Evolutionary conservation across 2,797 vertebrate species (phyloP).

Genomic region (Bryconaethiops microstoma): DNA sequence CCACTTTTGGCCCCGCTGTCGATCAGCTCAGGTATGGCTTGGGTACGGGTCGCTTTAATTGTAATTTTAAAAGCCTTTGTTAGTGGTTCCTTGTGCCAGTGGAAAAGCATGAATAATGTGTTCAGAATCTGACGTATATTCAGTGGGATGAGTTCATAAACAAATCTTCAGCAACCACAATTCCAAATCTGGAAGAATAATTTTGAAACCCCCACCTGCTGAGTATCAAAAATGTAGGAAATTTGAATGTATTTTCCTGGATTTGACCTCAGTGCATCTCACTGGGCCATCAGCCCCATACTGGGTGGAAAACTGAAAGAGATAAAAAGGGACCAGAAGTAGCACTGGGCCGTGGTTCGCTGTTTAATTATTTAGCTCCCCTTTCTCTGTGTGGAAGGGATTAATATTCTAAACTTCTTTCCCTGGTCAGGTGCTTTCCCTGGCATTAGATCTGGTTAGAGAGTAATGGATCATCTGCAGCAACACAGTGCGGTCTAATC

Average conservation of each 20-base stretch:
- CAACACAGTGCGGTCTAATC: conserved; percentile 69
- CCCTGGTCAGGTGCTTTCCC: conserved; percentile 66
- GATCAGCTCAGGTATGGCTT: too few relatives aligned
- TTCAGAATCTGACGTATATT: background rate
- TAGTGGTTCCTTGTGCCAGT: too few relatives aligned
- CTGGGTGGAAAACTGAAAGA: conserved; percentile 31
- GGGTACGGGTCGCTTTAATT: too few relatives aligned
- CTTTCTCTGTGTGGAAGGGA: conserved; percentile 62
- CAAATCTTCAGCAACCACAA: background rate
- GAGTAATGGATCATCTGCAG: conserved; percentile 72
- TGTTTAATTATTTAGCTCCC: conserved; percentile 65
- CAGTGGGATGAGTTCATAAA: background rate
- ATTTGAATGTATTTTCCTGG: conserved; percentile 19
- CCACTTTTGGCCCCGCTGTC: too few relatives aligned
- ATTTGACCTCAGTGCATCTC: background rate
- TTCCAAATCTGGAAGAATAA: background rate
- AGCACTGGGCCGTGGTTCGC: conserved; percentile 55
- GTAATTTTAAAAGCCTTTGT: too few relatives aligned
- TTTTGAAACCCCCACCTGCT: background rate
- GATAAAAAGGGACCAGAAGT: conserved; percentile 41
- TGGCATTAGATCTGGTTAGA: conserved; percentile 68
- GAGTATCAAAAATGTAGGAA: background rate
- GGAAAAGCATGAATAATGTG: too few relatives aligned
- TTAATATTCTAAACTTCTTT: conserved; percentile 73
- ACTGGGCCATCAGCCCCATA: background rate